Evolutionary conservation across 1,140 invertebrate species (phyloP).

Genomic region (Saxidomus purpurata): DNA sequence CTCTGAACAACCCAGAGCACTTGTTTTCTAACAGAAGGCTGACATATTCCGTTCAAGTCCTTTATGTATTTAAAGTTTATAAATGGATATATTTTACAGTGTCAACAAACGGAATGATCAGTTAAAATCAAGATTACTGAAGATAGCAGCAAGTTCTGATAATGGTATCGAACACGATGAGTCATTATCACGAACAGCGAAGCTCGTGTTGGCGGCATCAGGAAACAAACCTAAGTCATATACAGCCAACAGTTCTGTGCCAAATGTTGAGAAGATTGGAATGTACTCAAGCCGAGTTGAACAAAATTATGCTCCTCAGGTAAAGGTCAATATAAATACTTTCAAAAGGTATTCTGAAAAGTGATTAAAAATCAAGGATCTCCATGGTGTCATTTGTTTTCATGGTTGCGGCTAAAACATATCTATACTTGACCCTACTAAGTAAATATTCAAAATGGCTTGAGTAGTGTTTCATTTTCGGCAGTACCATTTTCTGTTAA

Average conservation of each 20-base stretch:
- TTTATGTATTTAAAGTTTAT: too few relatives aligned
- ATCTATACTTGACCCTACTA: too few relatives aligned
- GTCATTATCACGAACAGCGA: slow-evolving; percentile 79
- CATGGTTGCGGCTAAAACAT: too few relatives aligned
- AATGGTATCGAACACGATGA: slow-evolving; percentile 73
- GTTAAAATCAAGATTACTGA: slow-evolving; percentile 77
- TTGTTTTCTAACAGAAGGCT: too few relatives aligned
- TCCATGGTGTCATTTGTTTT: too few relatives aligned
- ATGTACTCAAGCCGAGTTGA: slow-evolving; percentile 72
- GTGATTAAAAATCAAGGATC: too few relatives aligned
- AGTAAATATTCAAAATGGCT: too few relatives aligned
- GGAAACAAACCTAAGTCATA: slow-evolving; percentile 61
- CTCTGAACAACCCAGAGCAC: too few relatives aligned
- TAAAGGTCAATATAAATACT: slow-evolving; percentile 24
- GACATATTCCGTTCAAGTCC: too few relatives aligned
- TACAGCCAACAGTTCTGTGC: slow-evolving; percentile 5
- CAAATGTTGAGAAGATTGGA: slow-evolving; percentile 36
- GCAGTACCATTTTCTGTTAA: too few relatives aligned
- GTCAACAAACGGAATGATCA: slow-evolving; percentile 19
- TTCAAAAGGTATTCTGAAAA: too few relatives aligned
- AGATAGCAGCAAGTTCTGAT: slow-evolving; percentile 76
- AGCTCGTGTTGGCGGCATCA: slow-evolving; percentile 79
- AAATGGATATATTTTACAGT: slow-evolving; percentile 39
- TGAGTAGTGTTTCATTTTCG: too few relatives aligned
- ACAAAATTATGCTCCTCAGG: slow-evolving; percentile 72